Percentiles rank a stretch among this genome's conserved stretches.
Evolutionary conservation across 2,888 invertebrate species (phyloP).

Genomic region (Branchipolynoe longqiensis): DNA sequence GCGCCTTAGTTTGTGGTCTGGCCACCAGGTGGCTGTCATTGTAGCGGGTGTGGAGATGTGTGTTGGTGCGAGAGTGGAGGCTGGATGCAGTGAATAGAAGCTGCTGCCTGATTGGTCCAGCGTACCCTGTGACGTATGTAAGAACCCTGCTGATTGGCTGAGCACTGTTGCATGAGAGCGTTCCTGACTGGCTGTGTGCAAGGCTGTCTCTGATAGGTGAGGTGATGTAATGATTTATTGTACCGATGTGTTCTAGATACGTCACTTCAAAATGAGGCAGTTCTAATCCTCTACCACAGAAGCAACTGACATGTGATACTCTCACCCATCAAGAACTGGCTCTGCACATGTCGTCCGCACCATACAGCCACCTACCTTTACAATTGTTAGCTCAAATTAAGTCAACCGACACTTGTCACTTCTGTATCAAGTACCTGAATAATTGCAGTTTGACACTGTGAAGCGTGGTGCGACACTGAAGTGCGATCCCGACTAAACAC

Average conservation of each 20-base stretch:
- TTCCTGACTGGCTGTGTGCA: not conserved
- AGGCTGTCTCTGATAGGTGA: not conserved
- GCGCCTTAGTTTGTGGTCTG: not conserved
- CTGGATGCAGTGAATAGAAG: not conserved
- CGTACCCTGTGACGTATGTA: not conserved
- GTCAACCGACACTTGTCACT: not conserved
- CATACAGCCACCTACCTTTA: not conserved
- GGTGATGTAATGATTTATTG: not conserved
- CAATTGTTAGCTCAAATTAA: slow-evolving; percentile 27
- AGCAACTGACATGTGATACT: not conserved
- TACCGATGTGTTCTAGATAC: too few species aligned
- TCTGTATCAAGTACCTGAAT: not conserved
- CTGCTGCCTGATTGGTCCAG: not conserved
- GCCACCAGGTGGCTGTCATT: slow-evolving; percentile 1
- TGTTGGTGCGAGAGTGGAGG: not conserved
- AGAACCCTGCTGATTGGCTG: not conserved
- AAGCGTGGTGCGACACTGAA: too few species aligned
- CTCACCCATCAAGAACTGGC: not conserved
- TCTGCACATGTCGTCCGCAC: slow-evolving; percentile 17
- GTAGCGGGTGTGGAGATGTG: not conserved
- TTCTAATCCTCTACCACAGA: not conserved
- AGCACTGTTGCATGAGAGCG: not conserved
- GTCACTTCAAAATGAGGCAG: not conserved
- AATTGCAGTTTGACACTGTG: not conserved
- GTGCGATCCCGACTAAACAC: too few species aligned